Evolutionary conservation across 2,797 vertebrate species (phyloP).

Genomic region (Alosa sapidissima): DNA sequence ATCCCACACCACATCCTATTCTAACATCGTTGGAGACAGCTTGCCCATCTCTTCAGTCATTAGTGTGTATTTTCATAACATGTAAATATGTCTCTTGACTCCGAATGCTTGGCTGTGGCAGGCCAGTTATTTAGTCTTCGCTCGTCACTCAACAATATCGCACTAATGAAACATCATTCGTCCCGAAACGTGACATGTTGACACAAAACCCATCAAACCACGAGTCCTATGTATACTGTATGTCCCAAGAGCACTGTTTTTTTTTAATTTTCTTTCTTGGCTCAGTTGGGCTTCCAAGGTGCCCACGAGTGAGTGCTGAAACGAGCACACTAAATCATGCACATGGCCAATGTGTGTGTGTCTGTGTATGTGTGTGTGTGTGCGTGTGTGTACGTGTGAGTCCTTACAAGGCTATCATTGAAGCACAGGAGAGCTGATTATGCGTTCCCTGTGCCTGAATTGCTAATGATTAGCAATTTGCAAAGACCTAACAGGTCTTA

Average conservation of each 20-base stretch:
- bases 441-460: conserved; percentile 63
- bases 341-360: neutral
- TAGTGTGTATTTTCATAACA: neutral
- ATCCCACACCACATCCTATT: neutral
- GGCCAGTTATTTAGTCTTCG: neutral
- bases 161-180: neutral
- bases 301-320: neutral
- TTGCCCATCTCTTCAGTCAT: neutral
- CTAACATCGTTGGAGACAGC: neutral
- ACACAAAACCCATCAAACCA: neutral
- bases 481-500: neutral
- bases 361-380: neutral
- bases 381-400: neutral
- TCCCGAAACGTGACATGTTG: conserved; percentile 7
- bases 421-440: conserved; percentile 58
- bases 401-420: neutral
- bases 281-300: neutral
- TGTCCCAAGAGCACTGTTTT: neutral
- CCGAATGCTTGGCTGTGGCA: neutral
- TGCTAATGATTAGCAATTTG: conserved; percentile 55
- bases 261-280: neutral
- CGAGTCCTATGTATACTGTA: neutral
- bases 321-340: neutral
- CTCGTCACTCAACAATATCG: neutral
- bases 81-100: neutral